Conservation (phyloP, 2,797 vertebrate species). For the Bovichtus variegatus region DNA sequence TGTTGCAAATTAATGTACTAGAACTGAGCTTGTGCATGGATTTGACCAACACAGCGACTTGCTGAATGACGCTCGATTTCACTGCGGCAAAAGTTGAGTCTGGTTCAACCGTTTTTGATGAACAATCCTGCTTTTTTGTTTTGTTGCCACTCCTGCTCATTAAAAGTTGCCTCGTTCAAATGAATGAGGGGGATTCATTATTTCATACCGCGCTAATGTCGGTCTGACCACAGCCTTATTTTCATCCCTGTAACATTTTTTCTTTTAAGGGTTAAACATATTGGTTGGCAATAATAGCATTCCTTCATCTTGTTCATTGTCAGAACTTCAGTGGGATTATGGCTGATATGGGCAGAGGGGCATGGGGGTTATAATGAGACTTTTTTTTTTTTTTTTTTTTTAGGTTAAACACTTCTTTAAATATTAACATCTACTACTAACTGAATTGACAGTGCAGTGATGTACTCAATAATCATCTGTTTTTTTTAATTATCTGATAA, state of each 20-base stretch:
- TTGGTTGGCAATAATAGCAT: neutral
- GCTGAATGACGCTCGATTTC: neutral
- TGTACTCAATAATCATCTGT: neutral
- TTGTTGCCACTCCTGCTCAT: neutral
- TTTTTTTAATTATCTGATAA: neutral
- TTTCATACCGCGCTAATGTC: neutral
- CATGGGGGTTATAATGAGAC: neutral
- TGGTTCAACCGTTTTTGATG: neutral
- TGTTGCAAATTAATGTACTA: too few relatives aligned
- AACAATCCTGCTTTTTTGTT: neutral
- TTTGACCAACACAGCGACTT: neutral
- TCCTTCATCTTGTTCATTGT: neutral
- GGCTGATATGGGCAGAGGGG: neutral
- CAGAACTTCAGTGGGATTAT: neutral
- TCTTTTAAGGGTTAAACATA: slow-evolving; percentile 6
- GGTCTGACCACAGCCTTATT: neutral
- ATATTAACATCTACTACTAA: neutral
- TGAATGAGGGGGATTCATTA: neutral
- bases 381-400: too few relatives aligned
- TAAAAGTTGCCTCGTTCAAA: neutral
- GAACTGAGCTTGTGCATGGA: neutral
- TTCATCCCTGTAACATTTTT: neutral
- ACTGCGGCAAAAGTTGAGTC: neutral
- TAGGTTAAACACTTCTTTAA: neutral
- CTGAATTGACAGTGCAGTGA: neutral